Evolutionary conservation across 2,797 vertebrate genomes (phyloP).

Genomic region (Enteromius paludinosus): DNA sequence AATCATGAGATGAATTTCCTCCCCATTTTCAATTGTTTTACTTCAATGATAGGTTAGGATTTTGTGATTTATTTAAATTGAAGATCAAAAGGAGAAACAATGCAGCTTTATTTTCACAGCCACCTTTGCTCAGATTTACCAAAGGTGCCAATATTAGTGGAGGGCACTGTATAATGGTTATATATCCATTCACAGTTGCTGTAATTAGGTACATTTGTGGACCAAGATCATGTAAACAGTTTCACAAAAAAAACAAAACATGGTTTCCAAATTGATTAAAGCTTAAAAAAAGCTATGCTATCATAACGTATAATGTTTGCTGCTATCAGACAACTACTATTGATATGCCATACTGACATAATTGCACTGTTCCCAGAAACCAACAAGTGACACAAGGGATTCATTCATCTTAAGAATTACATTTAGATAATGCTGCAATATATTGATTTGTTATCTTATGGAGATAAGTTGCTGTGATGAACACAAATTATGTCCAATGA

Average conservation of each 20-base stretch:
- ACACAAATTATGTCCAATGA: neutral
- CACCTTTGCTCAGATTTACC: too few species aligned
- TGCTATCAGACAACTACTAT: neutral
- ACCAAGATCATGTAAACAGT: slow-evolving; percentile 75
- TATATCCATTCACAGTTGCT: slow-evolving; percentile 71
- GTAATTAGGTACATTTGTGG: slow-evolving; percentile 75
- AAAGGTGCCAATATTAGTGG: too few species aligned
- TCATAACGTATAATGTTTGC: slow-evolving; percentile 43
- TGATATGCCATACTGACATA: slow-evolving; percentile 74
- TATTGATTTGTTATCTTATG: slow-evolving; percentile 8
- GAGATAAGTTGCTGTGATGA: neutral
- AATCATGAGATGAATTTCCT: too few species aligned
- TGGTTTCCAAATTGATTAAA: slow-evolving; percentile 75
- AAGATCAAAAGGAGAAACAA: too few species aligned
- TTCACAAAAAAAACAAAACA: slow-evolving; percentile 71
- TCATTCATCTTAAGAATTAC: slow-evolving; percentile 3
- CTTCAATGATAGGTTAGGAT: too few species aligned
- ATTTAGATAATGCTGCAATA: slow-evolving; percentile 2
- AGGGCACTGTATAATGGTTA: slow-evolving; percentile 59
- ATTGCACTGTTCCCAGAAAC: slow-evolving; percentile 74
- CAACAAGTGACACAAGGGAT: neutral
- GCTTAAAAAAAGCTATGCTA: slow-evolving; percentile 67
- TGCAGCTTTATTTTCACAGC: too few species aligned
- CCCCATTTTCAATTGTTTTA: too few species aligned
- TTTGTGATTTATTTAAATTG: too few species aligned